Evolutionary conservation across 1,140 invertebrate species (phyloP), one percentile per base, ranked within the genome.

Genomic region (Rhagoletis pomonella): DNA sequence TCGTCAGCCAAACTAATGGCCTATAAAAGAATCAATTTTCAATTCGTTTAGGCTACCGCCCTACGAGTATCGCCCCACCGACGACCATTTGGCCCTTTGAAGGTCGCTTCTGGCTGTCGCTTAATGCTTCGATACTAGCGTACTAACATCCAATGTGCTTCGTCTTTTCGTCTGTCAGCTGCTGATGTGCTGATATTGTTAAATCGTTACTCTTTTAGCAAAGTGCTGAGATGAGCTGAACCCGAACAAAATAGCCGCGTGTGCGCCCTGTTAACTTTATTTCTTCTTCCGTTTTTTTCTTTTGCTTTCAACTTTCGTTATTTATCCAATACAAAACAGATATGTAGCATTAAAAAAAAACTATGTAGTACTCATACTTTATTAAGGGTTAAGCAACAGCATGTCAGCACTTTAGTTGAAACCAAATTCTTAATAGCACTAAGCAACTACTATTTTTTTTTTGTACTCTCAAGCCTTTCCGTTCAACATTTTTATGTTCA

Each of bases 21-120:
- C 91, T 92, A 92, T 92, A 92, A 92, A 87, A 92, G 91, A 92
- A 92, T 92, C 91, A 92, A 92, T 92, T 92, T 90, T 89, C 91
- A 92, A 92, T 92, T 92, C 92, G 91, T 90, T 92, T 92, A 90
- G 58, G 58, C 84, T 85, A n/a, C 58, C 90, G 88, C 87, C 88
- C 88, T 60, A 87, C 88, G 87, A 19, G 12, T 2, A 47, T 10
- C 2, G 42, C 14, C 3, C 42, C 19, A 29, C 47, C 9, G 39
- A 44, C 9, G 73, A 17, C n/a, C 47, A 47, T 55, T 81, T 29
- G 7, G 12, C 10, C 12, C 67, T 44, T 44, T 73, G 39, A 73
- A 73, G 67, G 67, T 73, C 67, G 67, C 67, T 44, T 73, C 67
- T 73, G 67, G 39, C 14, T 17, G 67, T 17, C 64, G 29, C 29